Evolutionary conservation across 1,140 invertebrate species (phyloP), one percentile per base, ranked within the genome.

Genomic region (Euura saliciscinereae): DNA sequence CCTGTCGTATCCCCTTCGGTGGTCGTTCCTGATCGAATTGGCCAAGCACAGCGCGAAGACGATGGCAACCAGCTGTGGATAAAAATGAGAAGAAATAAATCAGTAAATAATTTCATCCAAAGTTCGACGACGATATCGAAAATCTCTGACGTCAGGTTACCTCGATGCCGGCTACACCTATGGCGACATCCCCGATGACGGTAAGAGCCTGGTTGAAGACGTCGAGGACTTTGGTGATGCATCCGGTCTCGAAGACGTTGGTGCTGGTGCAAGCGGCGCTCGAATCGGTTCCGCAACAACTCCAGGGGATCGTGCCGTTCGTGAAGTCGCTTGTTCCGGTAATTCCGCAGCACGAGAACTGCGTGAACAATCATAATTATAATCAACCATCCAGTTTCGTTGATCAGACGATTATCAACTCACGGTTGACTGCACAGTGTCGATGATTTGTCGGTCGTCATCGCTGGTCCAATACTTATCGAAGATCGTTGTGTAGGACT

Each of bases 1-100:
- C n/a, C n/a, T n/a, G n/a, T n/a, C n/a, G n/a, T 84, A 84, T 2
- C 78, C 78, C 89, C 85, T 93, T 91, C 78, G 95, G 90, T 83
- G 91, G 90, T 76, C 92, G 89, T 85, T 85, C 71, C 69, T 75
- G 78, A 97, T 92, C 2, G 94, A 92, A 79, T 92, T 93, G 66
- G 93, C 95, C 83, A 97, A 82, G 82, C 94, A 94, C 81, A 94
- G 93, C 2, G 95, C 93, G 79, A 95, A 96, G n/a, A 95, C 88
- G 6, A 96, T 92, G 28, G 95, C 96, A 74, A 96, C 86, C 42
- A 96, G 82, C 94, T 96, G 89, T 44, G 77, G 78, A 68, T 7
- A 70, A 68, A 76, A 65, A 74, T 44, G 72, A 44, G 51, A 28
- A 43, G 45, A 69, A 65, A 71, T 45, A 43, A 4, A 44, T 45